Base-by-base conservation (phyloP, 2,888 invertebrate species). In the Caradrina kadenii region DNA sequence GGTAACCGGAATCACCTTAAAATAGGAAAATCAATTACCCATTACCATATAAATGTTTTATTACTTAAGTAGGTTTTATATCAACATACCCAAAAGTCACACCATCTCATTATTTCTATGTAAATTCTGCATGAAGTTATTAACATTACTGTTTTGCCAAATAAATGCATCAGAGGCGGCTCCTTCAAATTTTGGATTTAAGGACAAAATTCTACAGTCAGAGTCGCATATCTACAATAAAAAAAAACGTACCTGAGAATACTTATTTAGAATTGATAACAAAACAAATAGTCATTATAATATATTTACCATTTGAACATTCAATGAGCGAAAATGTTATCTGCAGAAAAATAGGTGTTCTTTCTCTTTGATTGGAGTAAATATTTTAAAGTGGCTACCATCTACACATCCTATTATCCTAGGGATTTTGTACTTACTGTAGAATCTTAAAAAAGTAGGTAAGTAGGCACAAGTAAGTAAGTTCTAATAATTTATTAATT, bases 1-100 rank as follows among this genome's bases (percentile, higher is more conserved):
- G 63, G 19, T 63, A 63, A 13, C 63, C 63, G 21, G 63, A 63
- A 63, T 63, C 55, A 55, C 63, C 55, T 63, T 15, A 17, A 63
- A 63, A 55, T n/a, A 48, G 13, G 17, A 45, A 48, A 59, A 59
- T 26, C 17, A 55, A 48, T 21, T 6, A 21, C 26, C n/a, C 45
- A 31, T 17, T n/a, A 10, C 11, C 15, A 39, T n/a, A 35, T 49
- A 42, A n/a, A 53, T 35, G 31, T 55, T 55, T 11, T 63, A 48
- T 31, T 55, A 31, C 5, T 7, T 49, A 49, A 1, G 19, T 26
- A 26, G 4, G 26, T 26, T 26, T 26, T 26, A 15, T 55, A 49
- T 55, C 26, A 31, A 54, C 49, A 55, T 39, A 50, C 64, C 49
- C 39, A 64, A 64, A 49, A 64, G 39, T 56, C 64, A 50, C 22